These are phyloP conservation scores for Muschampia plurimacula DNA, from an alignment of 2,888 invertebrate species.

Conservation along the genomic window DNA sequence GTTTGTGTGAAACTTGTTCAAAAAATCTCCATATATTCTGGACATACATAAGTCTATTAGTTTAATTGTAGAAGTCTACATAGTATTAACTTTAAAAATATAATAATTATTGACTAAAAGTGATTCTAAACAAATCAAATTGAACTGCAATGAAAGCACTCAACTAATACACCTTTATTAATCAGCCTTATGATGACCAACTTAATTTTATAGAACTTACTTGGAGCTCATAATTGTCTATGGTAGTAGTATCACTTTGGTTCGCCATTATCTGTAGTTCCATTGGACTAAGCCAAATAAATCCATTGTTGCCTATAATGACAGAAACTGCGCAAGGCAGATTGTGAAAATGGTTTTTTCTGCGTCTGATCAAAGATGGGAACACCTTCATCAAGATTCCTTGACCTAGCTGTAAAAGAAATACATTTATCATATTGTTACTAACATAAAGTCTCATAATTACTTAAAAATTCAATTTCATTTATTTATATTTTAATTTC, in stretches of 20 bases:
- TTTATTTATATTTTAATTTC: too few species aligned
- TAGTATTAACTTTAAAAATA: too few species aligned
- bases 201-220: slow-evolving; percentile 48
- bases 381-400: slow-evolving; percentile 96
- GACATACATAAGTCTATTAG: too few species aligned
- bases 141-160: too few species aligned
- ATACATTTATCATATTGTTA: background rate
- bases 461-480: background rate
- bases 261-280: slow-evolving; percentile 73
- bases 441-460: too few species aligned
- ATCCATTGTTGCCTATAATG: slow-evolving; percentile 98
- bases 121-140: background rate
- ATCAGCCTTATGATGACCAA: too few species aligned
- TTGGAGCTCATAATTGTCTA: slow-evolving; percentile 60
- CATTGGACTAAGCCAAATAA: slow-evolving; percentile 95
- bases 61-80: too few species aligned
- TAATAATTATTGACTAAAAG: too few species aligned
- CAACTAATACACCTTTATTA: too few species aligned
- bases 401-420: slow-evolving; percentile 89
- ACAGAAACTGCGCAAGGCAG: slow-evolving; percentile 96
- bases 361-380: slow-evolving; percentile 95
- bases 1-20: too few species aligned
- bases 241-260: slow-evolving; percentile 73
- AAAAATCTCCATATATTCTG: too few species aligned
- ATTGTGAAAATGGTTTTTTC: slow-evolving; percentile 98